Percentiles rank a stretch among this genome's conserved stretches.
Conservation (phyloP, 2,888 invertebrate genomes). For the Apomyelois bistriatella region DNA sequence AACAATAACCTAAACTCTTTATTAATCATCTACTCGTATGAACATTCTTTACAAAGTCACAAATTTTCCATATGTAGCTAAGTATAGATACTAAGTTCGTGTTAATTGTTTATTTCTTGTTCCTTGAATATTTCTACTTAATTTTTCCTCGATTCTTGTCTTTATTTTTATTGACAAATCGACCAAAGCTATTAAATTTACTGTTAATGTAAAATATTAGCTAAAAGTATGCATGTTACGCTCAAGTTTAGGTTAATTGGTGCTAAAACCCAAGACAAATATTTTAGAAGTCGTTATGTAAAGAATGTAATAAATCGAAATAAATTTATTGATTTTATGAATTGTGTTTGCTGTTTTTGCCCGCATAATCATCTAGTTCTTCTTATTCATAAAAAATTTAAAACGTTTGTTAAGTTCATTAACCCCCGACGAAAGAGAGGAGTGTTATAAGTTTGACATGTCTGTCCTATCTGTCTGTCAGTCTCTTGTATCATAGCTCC, state of each 20-base stretch:
- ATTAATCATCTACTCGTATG: too few species aligned
- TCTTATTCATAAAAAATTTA: too few species aligned
- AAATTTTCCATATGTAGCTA: too few species aligned
- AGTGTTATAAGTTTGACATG: too few species aligned
- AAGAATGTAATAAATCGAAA: not conserved
- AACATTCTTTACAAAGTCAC: too few species aligned
- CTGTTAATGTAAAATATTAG: not conserved
- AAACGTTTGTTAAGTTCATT: too few species aligned
- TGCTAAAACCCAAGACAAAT: conserved; percentile 12
- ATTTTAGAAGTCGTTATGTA: conserved; percentile 5
- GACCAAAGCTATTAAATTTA: conserved; percentile 7
- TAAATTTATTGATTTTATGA: conserved; percentile 7
- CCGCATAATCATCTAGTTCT: too few species aligned
- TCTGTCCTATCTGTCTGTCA: too few species aligned
- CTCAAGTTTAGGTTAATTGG: conserved; percentile 10
- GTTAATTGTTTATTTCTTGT: not conserved
- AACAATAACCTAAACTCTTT: too few species aligned
- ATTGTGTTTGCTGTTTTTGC: not conserved
- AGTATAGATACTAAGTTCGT: not conserved
- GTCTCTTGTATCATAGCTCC: too few species aligned
- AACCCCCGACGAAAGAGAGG: too few species aligned
- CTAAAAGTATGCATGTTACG: conserved; percentile 1
- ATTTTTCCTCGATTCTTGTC: not conserved
- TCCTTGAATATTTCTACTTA: not conserved
- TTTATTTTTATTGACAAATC: not conserved